Evolutionary conservation across 2,888 invertebrate genomes (phyloP), one percentile per base, ranked within the genome.

Genomic region (Polydrusus pterygomalis): DNA sequence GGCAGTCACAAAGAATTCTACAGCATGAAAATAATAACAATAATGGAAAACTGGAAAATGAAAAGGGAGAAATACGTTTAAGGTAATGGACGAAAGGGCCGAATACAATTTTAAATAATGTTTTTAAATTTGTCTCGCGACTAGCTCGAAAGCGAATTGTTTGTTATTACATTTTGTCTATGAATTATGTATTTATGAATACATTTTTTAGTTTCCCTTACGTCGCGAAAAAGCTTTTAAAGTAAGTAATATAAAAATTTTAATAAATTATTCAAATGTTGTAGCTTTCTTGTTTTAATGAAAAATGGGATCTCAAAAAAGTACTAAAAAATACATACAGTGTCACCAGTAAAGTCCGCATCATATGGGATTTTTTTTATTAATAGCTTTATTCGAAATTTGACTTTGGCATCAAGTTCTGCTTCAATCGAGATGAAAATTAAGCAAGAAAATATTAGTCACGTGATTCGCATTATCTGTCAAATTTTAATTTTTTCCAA

Each of bases 21-120:
- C 54, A 72, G 72, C 75, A 70, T 65, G 70, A 70, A 75, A 75
- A 75, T 75, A 75, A 75, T 75, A 75, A 75, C 70, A 70, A 70
- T 75, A 70, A 75, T 65, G 70, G 69, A 74, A 70, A 75, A 25
- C 56, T 64, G 54, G 60, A 67, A 58, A 70, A 43, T 70, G 60
- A 45, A 47, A 58, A 40, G 47, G 47, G 49, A 60, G 45, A 60
- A 60, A 70, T 60, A 49, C 58, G 70, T 45, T 70, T 60, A 70
- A 25, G 60, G 70, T 58, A 69, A 69, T 60, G 60, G 60, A 70
- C 47, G 43, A 69, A 69, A 40, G 43, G 58, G 40, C 69, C 54
- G 43, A 30, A 60, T 56, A 58, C 60, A 67, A 54, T 40, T 67
- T 13, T 40, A 67, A 67, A 67, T 67, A 54, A 67, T 67, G 40